Evolutionary conservation across 2,797 vertebrate species (phyloP), one percentile per base, ranked within the genome.

Genomic region (Pantherophis vulpinus): DNA sequence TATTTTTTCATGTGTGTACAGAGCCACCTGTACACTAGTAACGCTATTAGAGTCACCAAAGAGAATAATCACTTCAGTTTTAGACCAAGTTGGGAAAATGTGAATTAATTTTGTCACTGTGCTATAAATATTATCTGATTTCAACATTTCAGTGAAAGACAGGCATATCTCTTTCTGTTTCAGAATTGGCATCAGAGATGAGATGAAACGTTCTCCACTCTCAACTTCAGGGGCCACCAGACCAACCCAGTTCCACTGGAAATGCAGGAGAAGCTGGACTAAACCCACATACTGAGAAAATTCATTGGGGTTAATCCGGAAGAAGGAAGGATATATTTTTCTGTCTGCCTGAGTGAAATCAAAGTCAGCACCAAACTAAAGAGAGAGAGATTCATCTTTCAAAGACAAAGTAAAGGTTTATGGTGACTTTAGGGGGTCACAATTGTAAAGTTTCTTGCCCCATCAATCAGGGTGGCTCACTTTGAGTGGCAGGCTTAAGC

Each of bases 41-140:
- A n/a, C 6, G 12, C 29, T 70, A n/a, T 2, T 32, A 14, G 63
- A 32, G 11, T 70, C 63, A 5, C 63, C 63, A 16, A 70, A 70
- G 4, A 70, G 63, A 70, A 70, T 70, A 70, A 70, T 5, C 29
- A 70, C 63, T 70, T 70, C 63, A 0, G 29, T 14, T 70, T 70
- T 32, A 70, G 29, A 14, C 63, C 63, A 70, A 2, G 29, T 32
- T 70, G 29, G 29, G 29, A n/a, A 14, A n/a, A 70, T 16, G 13
- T 0, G 4, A 70, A 70, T 2, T n/a, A n/a, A 70, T 32, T 70
- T n/a, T 6, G 13, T n/a, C 29, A n/a, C 0, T n/a, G 29, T n/a
- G 14, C 5, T n/a, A 32, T 70, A 2, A 32, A 70, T n/a, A 14
- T 70, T 70, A 32, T 6, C 13, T n/a, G 63, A 70, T n/a, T 70